A percentile compares a stretch with the other conserved stretches of the same genome.
phyloP scores from a whole-genome alignment of 2,797 vertebrate genomes.

The Clarias fuscus region DNA sequence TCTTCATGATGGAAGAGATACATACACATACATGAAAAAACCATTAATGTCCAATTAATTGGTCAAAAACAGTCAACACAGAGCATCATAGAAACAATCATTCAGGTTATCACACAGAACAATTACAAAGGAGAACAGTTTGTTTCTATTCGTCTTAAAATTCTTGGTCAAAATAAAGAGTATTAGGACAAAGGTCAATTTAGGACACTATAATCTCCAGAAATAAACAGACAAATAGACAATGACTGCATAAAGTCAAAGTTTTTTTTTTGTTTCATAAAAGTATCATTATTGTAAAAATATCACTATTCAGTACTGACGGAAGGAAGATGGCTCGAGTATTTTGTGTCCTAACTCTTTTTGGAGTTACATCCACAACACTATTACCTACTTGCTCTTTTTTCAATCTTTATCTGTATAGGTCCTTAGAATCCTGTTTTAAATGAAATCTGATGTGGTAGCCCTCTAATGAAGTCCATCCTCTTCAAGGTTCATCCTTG shows the following conservation, averaged over 20 bases:
- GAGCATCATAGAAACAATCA: slow-evolving; percentile 59
- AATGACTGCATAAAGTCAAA: not conserved
- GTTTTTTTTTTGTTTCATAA: no score
- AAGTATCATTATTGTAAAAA: not conserved
- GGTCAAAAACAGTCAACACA: slow-evolving; percentile 70
- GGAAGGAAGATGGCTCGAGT: no score
- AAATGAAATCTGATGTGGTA: not conserved
- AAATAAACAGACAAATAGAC: not conserved
- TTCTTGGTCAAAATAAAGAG: not conserved
- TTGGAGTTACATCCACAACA: not conserved
- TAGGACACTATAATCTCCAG: not conserved
- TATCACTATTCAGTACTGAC: not conserved
- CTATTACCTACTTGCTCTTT: not conserved
- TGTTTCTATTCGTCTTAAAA: not conserved
- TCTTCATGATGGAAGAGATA: slow-evolving; percentile 80
- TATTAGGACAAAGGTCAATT: not conserved
- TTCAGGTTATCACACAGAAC: not conserved
- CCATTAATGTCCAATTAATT: slow-evolving; percentile 79
- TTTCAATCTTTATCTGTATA: not conserved
- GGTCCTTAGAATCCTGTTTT: not conserved
- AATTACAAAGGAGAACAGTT: not conserved
- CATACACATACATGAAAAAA: slow-evolving; percentile 89
- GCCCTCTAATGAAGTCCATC: not conserved
- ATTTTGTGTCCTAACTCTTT: not conserved
- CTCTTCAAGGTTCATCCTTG: not conserved